phyloP scores from a whole-genome alignment of 2,113 vertebrate genomes.

The Lophius piscatorius region DNA sequence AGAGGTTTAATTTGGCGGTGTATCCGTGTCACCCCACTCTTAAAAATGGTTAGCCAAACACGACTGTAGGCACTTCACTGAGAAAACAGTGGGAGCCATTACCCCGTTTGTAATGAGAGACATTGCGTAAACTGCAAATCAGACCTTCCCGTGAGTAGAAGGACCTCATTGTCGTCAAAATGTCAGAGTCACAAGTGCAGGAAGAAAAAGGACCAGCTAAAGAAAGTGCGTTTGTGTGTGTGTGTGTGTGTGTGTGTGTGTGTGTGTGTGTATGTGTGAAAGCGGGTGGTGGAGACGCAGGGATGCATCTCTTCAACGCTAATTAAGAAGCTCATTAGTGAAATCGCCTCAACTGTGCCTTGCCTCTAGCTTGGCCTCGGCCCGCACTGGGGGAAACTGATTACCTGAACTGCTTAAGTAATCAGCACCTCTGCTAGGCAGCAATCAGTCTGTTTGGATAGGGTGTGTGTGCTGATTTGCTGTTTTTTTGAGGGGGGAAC shows the following conservation, averaged over 20 bases:
- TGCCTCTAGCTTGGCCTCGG: slow-evolving; percentile 59
- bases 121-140: slow-evolving; percentile 58
- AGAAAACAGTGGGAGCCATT: slow-evolving; percentile 74
- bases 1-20: slow-evolving; percentile 75
- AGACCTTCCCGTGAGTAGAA: slow-evolving; percentile 55
- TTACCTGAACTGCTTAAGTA: slow-evolving; percentile 65
- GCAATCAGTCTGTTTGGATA: slow-evolving; percentile 68
- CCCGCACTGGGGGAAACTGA: slow-evolving; percentile 52
- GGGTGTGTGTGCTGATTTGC: slow-evolving; percentile 42
- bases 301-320: slow-evolving; percentile 52
- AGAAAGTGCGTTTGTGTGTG: slow-evolving; percentile 16
- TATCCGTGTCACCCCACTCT: slow-evolving; percentile 70
- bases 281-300: slow-evolving; percentile 1
- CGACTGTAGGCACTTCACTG: slow-evolving; percentile 68
- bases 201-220: slow-evolving; percentile 44
- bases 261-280: background rate
- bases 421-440: slow-evolving; percentile 62
- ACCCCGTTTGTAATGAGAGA: slow-evolving; percentile 77
- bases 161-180: slow-evolving; percentile 59
- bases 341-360: slow-evolving; percentile 46
- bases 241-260: slow-evolving; percentile 3
- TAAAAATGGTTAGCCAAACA: slow-evolving; percentile 76
- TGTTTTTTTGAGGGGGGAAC: slow-evolving; percentile 29
- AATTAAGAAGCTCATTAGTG: slow-evolving; percentile 66
- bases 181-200: slow-evolving; percentile 49